Base-by-base conservation (phyloP, 1,140 invertebrate species). In the Drosophila fuyamai region DNA sequence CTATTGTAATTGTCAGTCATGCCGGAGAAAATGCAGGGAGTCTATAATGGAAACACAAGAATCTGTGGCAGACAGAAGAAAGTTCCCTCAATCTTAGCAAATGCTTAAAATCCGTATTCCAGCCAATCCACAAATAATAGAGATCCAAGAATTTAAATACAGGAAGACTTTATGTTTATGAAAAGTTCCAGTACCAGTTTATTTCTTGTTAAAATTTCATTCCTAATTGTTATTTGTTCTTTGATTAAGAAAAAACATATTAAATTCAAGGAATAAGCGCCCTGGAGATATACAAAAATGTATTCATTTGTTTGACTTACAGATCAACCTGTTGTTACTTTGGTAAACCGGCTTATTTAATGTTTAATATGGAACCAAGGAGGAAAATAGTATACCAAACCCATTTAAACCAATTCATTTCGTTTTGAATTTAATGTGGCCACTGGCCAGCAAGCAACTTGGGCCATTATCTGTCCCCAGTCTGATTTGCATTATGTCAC, bases 1-100 rank as follows among this genome's bases (percentile, higher is more conserved):
- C 73, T 77, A 77, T 77, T 77, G 75, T 77, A 77, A 77, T 76
- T 77, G 48, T 70, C 56, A 76, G 62, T 61, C 36, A 35, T 18
- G 55, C 13, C 12, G 35, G 4, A 4, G 44, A 35, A n/a, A 35
- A 10, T 13, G 40, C 29, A 29, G 23, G 58, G 56, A 14, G 29
- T 36, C 13, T 14, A 40, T 29, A 27, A 10, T 50, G 13, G 18
- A 35, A 16, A 40, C 27, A 18, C 48, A 32, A 40, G 48, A 62
- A 54, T 54, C 48, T 62, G 50, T 54, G 38, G 38, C 59, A 18
- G 8, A 27, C 6, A 35, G 36, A 51, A 66, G 63, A 66, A 65
- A 67, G 23, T 44, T 57, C 7, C 27, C 55, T 9, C 13, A 12
- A 40, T 27, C 54, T 2, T 1, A 16, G 12, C 8, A 6, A 40